phyloP scores from a whole-genome alignment of 2,797 vertebrate genomes.

The Erethizon dorsatum region DNA sequence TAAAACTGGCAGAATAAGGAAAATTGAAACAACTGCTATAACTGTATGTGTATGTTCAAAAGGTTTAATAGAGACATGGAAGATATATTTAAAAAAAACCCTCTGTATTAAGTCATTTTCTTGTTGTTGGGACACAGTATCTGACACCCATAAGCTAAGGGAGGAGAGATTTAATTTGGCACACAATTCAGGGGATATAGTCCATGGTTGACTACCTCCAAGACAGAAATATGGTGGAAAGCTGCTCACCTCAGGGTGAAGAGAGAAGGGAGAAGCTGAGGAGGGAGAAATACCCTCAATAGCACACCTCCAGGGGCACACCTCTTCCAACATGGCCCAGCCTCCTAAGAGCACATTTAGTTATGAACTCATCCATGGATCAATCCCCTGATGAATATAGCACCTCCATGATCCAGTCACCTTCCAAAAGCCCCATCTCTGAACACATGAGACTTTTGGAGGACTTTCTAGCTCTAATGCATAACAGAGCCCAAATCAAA shows the following conservation, averaged over 20 bases:
- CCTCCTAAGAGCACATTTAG: not conserved
- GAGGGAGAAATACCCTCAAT: not conserved
- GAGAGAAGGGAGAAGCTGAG: not conserved
- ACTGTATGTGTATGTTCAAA: not conserved
- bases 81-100: not conserved
- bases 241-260: not conserved
- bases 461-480: not conserved
- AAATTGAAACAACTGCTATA: constrained; percentile 16
- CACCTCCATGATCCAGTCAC: not conserved
- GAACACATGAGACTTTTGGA: not conserved
- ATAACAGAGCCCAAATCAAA: not conserved
- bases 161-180: not conserved
- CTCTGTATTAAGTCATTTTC: not conserved
- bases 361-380: not conserved
- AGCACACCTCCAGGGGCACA: not conserved
- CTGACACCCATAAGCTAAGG: not conserved
- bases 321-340: not conserved
- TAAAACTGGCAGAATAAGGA: not conserved
- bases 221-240: not conserved
- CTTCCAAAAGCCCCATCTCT: not conserved
- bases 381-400: not conserved
- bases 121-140: not conserved
- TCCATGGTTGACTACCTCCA: not conserved
- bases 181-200: not conserved
- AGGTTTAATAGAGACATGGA: not conserved